A percentile compares a stretch with the other conserved stretches of the same genome.
phyloP scores from a whole-genome alignment of 2,797 vertebrate species.

The Enteromius afrohamiltoni region DNA sequence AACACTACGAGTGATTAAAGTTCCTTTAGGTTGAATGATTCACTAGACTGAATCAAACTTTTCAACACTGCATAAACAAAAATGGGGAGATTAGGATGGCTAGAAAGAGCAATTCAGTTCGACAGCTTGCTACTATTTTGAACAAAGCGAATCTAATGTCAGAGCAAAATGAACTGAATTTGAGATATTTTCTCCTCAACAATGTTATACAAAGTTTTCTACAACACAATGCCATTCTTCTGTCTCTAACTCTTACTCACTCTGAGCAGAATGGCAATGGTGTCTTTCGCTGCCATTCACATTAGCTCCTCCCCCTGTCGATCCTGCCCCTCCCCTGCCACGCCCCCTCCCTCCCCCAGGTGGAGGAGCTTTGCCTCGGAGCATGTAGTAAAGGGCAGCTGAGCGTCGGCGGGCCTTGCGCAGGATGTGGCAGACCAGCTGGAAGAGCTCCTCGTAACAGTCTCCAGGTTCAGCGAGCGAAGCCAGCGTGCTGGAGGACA shows the following conservation, averaged over 20 bases:
- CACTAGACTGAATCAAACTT: neutral
- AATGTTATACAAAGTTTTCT: neutral
- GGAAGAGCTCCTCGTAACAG: slow-evolving; percentile 97
- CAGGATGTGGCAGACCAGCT: slow-evolving; percentile 92
- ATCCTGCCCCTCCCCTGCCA: slow-evolving; percentile 61
- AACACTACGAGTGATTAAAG: neutral
- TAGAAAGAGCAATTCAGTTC: neutral
- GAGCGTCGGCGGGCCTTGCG: slow-evolving; percentile 93
- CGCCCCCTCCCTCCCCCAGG: slow-evolving; percentile 61
- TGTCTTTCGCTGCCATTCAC: slow-evolving; percentile 65
- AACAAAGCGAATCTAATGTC: neutral
- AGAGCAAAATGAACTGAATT: neutral
- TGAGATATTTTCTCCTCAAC: neutral
- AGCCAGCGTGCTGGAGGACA: slow-evolving; percentile 92
- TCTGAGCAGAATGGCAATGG: slow-evolving; percentile 60
- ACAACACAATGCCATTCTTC: neutral
- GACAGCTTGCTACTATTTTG: neutral
- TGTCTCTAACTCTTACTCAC: slow-evolving; percentile 30
- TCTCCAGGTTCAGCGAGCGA: slow-evolving; percentile 92
- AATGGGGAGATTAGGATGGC: too few relatives aligned
- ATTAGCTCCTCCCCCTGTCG: slow-evolving; percentile 46
- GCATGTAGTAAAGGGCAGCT: slow-evolving; percentile 87
- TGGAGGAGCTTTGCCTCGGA: slow-evolving; percentile 78
- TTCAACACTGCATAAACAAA: neutral
- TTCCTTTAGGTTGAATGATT: neutral